Base-by-base conservation (phyloP, 2,888 invertebrate genomes). In the Venustoraphidia nigricollis region DNA sequence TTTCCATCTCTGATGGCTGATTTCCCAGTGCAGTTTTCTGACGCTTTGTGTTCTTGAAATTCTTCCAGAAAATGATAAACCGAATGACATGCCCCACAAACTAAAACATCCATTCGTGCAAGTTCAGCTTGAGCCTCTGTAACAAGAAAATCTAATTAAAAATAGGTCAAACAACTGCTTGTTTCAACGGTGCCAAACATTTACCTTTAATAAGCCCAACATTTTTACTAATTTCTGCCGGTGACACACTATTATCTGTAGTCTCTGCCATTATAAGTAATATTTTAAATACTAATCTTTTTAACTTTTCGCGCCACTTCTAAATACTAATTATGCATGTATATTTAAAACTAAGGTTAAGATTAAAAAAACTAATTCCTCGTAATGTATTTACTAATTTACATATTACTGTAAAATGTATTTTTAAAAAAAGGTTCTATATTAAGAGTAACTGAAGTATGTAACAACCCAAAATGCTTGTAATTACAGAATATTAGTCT, bases 21-120 rank as follows among this genome's bases (percentile, higher is more conserved):
- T 51, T 75, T 71, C 54, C 75, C 73, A 36, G 73, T 70, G 56
- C 81, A 81, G 49, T 72, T 72, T 46, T 70, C 73, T 10, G 69
- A 67, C 54, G 70, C 71, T 59, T 81, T 81, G 59, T 89, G 89
- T 41, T 80, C 77, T 62, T 79, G 76, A 59, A 88, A 87, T 54
- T 83, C 82, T 60, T 87, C 84, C 45, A 86, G 65, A 62, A 83
- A 87, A 62, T 88, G 83, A 61, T 81, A 87, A 45, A 83, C 84
- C 44, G 77, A 73, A 62, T 87, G 82, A 60, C 89, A 89, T 51
- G 79, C 77, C n/a, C 89, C 89, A 67, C 89, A 89, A 1, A 89
- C 85, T 27, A 87, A 66, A 8, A 89, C 80, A 69, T 89, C 88
- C 53, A 85, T 67, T 48, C 76, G 76, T 48, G 80, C 78, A 70